A percentile compares a stretch with the other conserved stretches of the same genome.
phyloP scores from a whole-genome alignment of 53 echinoderm and acorn worm species.

The Patiria pectinifera region DNA sequence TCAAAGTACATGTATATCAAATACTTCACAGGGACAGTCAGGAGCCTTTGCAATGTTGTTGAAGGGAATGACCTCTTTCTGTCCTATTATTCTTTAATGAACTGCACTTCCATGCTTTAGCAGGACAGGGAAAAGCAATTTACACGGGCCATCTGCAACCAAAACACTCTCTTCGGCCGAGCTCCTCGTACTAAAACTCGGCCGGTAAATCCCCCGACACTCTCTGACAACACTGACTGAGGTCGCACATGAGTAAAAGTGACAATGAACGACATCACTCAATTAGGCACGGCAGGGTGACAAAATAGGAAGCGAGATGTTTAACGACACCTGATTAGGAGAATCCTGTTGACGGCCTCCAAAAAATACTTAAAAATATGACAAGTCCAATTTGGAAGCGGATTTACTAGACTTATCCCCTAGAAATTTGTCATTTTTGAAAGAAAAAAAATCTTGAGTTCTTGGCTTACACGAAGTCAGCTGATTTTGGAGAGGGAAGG shows the following conservation, averaged over 20 bases:
- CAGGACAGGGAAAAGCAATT: neutral
- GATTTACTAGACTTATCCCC: neutral
- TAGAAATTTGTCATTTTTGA: neutral
- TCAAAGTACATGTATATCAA: no score
- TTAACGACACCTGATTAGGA: neutral
- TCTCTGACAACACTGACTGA: neutral
- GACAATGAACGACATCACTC: slow-evolving; percentile 8
- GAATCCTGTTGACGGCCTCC: neutral
- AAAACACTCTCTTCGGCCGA: neutral
- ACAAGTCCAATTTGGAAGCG: neutral
- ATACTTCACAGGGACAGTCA: no score
- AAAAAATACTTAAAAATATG: neutral
- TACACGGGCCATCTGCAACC: neutral
- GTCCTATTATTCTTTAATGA: neutral
- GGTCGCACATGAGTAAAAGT: neutral
- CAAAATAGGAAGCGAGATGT: neutral
- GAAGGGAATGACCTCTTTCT: no score
- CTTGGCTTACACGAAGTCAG: neutral
- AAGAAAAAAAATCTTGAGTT: neutral
- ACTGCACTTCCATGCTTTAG: neutral
- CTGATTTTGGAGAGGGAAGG: neutral
- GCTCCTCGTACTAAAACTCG: neutral
- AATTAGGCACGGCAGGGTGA: neutral
- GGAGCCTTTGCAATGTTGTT: no score
- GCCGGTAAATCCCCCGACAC: neutral